These are phyloP conservation scores for Lydus trimaculatus DNA, from an alignment of 2,888 invertebrate species.

Conservation along the genomic window DNA sequence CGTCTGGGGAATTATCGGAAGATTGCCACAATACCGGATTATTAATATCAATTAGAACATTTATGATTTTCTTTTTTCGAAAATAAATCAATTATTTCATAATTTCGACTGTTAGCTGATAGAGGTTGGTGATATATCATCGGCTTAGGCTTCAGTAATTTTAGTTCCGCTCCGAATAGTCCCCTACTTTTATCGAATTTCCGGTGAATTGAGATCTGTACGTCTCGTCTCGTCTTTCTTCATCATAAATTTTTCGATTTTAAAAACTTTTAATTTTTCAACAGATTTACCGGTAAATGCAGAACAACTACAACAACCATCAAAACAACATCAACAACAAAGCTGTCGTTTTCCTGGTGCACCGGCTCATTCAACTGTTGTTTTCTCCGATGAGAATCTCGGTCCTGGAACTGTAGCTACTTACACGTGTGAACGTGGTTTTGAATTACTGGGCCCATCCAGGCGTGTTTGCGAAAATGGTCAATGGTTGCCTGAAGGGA, in stretches of 20 bases:
- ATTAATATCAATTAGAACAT: slow-evolving; percentile 11
- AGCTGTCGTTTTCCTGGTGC: slow-evolving; percentile 88
- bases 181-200: slow-evolving; percentile 29
- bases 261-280: background rate
- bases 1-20: background rate
- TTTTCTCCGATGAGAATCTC: slow-evolving; percentile 73
- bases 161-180: slow-evolving; percentile 35
- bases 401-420: slow-evolving; percentile 75
- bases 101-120: background rate
- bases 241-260: background rate
- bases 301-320: background rate
- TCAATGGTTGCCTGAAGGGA: slow-evolving; percentile 87
- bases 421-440: slow-evolving; percentile 87
- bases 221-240: background rate
- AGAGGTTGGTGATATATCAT: slow-evolving; percentile 20
- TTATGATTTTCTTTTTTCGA: background rate
- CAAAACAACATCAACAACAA: background rate
- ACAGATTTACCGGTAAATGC: background rate
- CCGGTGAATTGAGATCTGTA: slow-evolving; percentile 29
- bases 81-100: background rate
- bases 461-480: slow-evolving; percentile 80
- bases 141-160: slow-evolving; percentile 29
- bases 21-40: background rate
- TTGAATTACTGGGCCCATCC: slow-evolving; percentile 89
- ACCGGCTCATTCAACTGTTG: slow-evolving; percentile 85